phyloP scores from a whole-genome alignment of 2,113 vertebrate species.

The Eublepharis macularius region DNA sequence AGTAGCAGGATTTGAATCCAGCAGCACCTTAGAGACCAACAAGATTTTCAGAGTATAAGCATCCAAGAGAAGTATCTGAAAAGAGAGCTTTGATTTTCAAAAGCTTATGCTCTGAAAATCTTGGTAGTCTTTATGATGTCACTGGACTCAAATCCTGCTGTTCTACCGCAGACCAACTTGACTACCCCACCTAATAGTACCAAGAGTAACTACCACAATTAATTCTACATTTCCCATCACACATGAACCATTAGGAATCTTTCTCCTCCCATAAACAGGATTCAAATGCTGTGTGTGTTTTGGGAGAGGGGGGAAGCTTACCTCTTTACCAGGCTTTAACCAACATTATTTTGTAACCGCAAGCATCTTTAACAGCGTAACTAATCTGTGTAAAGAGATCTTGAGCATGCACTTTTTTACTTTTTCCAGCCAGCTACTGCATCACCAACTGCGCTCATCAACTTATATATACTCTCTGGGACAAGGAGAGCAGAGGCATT shows the following conservation, averaged over 20 bases:
- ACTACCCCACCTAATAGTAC: neutral
- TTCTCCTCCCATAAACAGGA: neutral
- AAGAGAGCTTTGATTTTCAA: too few relatives aligned
- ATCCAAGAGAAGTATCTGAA: too few relatives aligned
- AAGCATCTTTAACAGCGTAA: neutral
- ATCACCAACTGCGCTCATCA: neutral
- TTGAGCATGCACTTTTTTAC: neutral
- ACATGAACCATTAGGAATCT: neutral
- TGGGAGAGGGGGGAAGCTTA: neutral
- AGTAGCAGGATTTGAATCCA: too few relatives aligned
- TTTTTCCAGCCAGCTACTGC: neutral
- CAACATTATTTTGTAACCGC: neutral
- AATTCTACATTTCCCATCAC: neutral
- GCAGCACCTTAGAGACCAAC: too few relatives aligned
- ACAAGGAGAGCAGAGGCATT: neutral
- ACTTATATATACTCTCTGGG: neutral
- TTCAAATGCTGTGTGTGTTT: neutral
- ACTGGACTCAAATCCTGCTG: too few relatives aligned
- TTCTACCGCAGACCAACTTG: too few relatives aligned
- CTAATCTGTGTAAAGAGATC: neutral
- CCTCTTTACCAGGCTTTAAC: neutral
- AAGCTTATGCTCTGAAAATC: too few relatives aligned
- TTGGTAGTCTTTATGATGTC: too few relatives aligned
- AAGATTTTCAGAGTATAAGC: too few relatives aligned
- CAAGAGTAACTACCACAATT: neutral